Percentiles rank a stretch among this genome's conserved stretches.
Conservation (phyloP, 2,113 vertebrate species). For the Vidua chalybeata region DNA sequence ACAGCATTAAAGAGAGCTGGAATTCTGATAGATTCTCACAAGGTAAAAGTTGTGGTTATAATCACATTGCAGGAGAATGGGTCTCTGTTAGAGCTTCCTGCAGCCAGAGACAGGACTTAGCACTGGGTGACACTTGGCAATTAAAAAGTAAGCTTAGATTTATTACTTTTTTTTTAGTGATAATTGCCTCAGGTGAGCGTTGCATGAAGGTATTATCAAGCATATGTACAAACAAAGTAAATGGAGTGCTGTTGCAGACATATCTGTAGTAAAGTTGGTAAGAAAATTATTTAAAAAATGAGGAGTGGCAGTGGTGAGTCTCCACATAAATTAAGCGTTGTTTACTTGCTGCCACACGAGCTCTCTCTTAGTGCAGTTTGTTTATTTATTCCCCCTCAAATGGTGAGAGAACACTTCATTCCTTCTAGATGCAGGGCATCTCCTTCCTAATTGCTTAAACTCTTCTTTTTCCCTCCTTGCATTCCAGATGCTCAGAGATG, state of each 20-base stretch:
- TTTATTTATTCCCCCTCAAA: not conserved
- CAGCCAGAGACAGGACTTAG: not conserved
- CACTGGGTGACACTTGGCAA: not conserved
- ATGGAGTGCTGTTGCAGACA: not conserved
- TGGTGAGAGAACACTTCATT: not conserved
- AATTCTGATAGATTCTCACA: not conserved
- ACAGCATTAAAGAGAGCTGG: not conserved
- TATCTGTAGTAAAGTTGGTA: not conserved
- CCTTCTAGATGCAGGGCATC: not conserved
- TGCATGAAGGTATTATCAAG: not conserved
- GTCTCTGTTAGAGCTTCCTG: not conserved
- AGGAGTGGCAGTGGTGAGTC: not conserved
- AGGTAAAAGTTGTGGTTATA: not conserved
- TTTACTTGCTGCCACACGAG: not conserved
- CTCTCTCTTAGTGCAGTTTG: not conserved
- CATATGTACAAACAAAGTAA: not conserved
- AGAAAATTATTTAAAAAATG: not conserved
- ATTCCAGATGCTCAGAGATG: constrained; percentile 35
- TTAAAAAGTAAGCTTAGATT: not conserved
- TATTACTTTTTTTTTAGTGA: not conserved
- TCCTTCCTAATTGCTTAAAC: not conserved
- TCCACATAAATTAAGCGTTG: not conserved
- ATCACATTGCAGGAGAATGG: not conserved
- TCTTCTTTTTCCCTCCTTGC: not conserved
- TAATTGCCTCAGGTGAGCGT: not conserved